Evolutionary conservation across 2,888 invertebrate genomes (phyloP).

Genomic region (Geophilus truncorum): DNA sequence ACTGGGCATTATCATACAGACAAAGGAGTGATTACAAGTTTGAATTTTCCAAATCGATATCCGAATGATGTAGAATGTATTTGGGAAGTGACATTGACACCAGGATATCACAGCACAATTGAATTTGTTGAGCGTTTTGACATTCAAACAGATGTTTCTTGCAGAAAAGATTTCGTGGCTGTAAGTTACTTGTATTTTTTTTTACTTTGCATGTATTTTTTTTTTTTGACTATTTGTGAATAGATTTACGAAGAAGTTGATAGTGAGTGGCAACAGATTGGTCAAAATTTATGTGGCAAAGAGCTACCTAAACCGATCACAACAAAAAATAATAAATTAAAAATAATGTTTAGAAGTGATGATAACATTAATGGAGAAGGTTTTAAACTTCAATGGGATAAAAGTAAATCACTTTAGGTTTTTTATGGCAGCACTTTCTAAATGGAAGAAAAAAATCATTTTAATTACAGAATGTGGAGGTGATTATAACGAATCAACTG

Average conservation of each 20-base stretch:
- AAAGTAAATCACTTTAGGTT: too few species aligned
- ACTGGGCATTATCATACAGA: constrained; percentile 60
- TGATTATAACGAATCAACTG: constrained; percentile 53
- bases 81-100: constrained; percentile 64
- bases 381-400: constrained; percentile 52
- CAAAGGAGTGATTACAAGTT: constrained; percentile 54
- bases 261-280: background rate
- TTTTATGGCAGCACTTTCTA: too few species aligned
- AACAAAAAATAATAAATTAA: constrained; percentile 62
- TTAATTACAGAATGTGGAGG: too few species aligned
- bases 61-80: constrained; percentile 68
- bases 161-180: constrained; percentile 69
- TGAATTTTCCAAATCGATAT: constrained; percentile 62
- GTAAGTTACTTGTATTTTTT: constrained; percentile 49
- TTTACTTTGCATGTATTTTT: too few species aligned
- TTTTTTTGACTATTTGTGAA: background rate
- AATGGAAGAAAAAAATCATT: too few species aligned
- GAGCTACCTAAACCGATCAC: constrained; percentile 55
- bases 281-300: constrained; percentile 61
- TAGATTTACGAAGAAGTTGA: background rate
- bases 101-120: constrained; percentile 65
- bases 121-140: constrained; percentile 66
- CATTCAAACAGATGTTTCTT: constrained; percentile 64
- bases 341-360: constrained; percentile 67
- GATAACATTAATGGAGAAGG: constrained; percentile 63